A percentile compares a stretch with the other conserved stretches of the same genome.
Evolutionary conservation across 1,140 invertebrate species (phyloP).

Genomic region (Chironomus tepperi): DNA sequence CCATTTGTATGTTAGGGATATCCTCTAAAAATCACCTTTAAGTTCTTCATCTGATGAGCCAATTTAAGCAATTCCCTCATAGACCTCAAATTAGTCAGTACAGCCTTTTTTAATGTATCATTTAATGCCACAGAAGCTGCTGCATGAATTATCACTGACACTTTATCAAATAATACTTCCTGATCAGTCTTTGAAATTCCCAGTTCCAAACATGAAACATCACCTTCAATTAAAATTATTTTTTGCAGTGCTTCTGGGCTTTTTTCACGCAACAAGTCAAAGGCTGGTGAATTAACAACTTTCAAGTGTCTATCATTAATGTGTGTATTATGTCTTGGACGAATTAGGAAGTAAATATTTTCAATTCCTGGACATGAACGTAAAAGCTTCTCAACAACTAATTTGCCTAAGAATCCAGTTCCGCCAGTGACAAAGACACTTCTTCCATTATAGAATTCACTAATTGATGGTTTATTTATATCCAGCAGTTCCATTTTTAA

Average conservation of each 20-base stretch:
- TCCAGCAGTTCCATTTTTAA: too few relatives aligned
- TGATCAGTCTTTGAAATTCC: conserved; percentile 37
- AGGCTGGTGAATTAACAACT: conserved; percentile 41
- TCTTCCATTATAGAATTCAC: too few relatives aligned
- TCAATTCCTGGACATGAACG: conserved; percentile 61
- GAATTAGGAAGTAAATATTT: conserved; percentile 66
- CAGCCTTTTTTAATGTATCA: conserved; percentile 54
- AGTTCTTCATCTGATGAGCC: conserved; percentile 52
- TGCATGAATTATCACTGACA: conserved; percentile 58
- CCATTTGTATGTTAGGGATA: too few relatives aligned
- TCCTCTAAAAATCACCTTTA: conserved; percentile 47
- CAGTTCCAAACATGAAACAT: conserved; percentile 49
- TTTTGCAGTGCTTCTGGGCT: conserved; percentile 57
- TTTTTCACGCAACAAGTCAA: conserved; percentile 44
- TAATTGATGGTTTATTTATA: too few relatives aligned
- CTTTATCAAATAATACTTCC: conserved; percentile 44
- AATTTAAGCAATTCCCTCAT: conserved; percentile 52
- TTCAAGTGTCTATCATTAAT: conserved; percentile 56
- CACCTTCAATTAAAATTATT: conserved; percentile 51
- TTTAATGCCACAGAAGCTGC: conserved; percentile 63
- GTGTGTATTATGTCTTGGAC: conserved; percentile 67
- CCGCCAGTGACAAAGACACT: too few relatives aligned
- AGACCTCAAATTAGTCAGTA: conserved; percentile 60
- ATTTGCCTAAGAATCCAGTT: conserved; percentile 44
- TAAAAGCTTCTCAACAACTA: conserved; percentile 69